These are phyloP conservation scores for Lycaena phlaeas DNA, from an alignment of 2,888 invertebrate genomes.

Conservation along the genomic window DNA sequence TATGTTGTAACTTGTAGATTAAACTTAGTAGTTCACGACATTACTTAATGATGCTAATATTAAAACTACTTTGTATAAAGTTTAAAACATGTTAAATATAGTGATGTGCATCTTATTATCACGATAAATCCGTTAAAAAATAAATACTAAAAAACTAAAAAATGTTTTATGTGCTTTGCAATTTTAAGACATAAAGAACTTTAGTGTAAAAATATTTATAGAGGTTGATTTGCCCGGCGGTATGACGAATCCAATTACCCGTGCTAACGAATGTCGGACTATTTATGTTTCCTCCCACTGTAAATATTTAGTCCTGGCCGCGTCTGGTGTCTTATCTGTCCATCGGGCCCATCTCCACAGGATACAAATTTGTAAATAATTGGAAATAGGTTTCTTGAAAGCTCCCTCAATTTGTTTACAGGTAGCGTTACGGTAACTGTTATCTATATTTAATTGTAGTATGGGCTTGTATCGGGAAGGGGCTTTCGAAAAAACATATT, in stretches of 20 bases:
- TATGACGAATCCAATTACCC: conserved; percentile 65
- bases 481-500: too few species aligned
- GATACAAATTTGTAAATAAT: conserved; percentile 50
- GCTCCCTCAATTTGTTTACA: conserved; percentile 37
- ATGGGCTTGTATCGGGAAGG: conserved; percentile 19
- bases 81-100: too few species aligned
- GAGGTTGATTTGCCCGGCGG: conserved; percentile 22
- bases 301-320: conserved; percentile 63
- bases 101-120: too few species aligned
- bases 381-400: conserved; percentile 42
- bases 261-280: conserved; percentile 59
- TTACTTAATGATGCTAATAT: too few species aligned
- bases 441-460: conserved; percentile 34
- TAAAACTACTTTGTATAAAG: too few species aligned
- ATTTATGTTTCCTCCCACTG: conserved; percentile 66
- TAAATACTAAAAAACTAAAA: too few species aligned
- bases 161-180: too few species aligned
- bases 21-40: too few species aligned
- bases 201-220: too few species aligned
- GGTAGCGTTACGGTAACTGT: conserved; percentile 28
- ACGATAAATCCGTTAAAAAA: too few species aligned
- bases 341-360: conserved; percentile 42
- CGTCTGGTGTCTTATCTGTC: conserved; percentile 64
- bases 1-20: too few species aligned
- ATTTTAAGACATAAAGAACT: too few species aligned